Evolutionary conservation across 1,140 invertebrate genomes (phyloP).

Genomic region (Bombus superbus): DNA sequence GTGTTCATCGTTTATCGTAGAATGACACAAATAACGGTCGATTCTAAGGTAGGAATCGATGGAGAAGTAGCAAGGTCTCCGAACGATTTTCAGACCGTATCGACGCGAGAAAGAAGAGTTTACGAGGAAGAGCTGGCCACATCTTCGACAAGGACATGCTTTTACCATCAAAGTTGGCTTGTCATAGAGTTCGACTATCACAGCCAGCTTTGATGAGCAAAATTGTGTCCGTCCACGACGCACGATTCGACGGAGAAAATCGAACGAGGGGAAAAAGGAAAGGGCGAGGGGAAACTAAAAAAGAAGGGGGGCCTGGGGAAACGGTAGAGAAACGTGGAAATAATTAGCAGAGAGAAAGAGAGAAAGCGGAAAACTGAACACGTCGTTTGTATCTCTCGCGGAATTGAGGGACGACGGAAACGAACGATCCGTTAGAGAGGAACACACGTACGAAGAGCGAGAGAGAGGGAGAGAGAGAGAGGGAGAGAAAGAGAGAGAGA

Average conservation of each 20-base stretch:
- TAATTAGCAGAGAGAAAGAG: slow-evolving; percentile 27
- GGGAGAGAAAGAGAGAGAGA: neutral
- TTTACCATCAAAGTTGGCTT: slow-evolving; percentile 90
- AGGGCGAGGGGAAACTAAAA: neutral
- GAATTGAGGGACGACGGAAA: slow-evolving; percentile 17
- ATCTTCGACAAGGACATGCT: slow-evolving; percentile 73
- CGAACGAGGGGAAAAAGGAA: neutral
- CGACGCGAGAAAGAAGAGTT: neutral
- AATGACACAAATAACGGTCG: too few relatives aligned
- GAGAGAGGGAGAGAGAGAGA: slow-evolving; percentile 3
- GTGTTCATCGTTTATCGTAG: too few relatives aligned
- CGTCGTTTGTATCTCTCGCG: neutral
- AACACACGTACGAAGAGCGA: neutral
- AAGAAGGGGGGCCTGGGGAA: neutral
- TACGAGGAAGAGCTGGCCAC: neutral
- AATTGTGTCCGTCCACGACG: slow-evolving; percentile 80
- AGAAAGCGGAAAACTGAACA: neutral
- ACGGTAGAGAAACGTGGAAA: slow-evolving; percentile 31
- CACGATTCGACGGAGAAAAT: slow-evolving; percentile 6
- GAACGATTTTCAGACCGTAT: neutral
- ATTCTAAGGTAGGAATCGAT: too few relatives aligned
- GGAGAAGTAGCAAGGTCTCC: neutral
- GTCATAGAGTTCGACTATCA: slow-evolving; percentile 90
- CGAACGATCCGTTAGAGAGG: neutral
- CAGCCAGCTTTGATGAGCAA: slow-evolving; percentile 93